Conservation (phyloP, 2,797 vertebrate species). For the Semaprochilodus insignis region DNA sequence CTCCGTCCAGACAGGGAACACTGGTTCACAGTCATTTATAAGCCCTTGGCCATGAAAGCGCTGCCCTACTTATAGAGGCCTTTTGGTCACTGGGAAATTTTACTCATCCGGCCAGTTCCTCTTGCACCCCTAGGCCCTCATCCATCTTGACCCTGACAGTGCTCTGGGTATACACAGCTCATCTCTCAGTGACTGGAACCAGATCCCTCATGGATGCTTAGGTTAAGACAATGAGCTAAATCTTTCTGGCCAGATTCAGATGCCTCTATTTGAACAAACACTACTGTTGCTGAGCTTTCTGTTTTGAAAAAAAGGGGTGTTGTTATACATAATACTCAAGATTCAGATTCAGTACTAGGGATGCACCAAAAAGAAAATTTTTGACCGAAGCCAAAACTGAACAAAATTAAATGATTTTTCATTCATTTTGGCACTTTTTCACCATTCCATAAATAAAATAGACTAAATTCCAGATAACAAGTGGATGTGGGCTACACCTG, state of each 20-base stretch:
- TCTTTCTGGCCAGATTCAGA: not conserved
- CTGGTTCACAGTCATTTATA: constrained; percentile 32
- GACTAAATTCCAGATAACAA: no score
- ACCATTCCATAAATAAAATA: no score
- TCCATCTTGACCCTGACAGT: constrained; percentile 16
- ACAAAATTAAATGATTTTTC: no score
- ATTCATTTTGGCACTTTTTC: no score
- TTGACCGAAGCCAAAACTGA: no score
- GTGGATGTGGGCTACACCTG: no score
- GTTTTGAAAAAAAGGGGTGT: no score
- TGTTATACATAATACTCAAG: no score
- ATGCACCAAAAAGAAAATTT: no score
- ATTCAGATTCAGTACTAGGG: no score
- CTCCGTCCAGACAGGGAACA: constrained; percentile 25
- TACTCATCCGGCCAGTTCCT: not conserved
- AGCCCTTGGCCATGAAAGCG: constrained; percentile 24
- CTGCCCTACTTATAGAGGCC: constrained; percentile 24
- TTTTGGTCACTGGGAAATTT: constrained; percentile 3
- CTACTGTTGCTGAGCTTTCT: not conserved
- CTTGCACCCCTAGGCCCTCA: not conserved
- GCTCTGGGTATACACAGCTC: not conserved
- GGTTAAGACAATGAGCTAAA: not conserved
- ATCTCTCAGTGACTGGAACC: not conserved
- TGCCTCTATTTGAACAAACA: not conserved
- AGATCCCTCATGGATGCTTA: not conserved